A percentile compares a stretch with the other conserved stretches of the same genome.
phyloP scores from a whole-genome alignment of 2,888 invertebrate genomes.

The Exephanes ischioxanthus region DNA sequence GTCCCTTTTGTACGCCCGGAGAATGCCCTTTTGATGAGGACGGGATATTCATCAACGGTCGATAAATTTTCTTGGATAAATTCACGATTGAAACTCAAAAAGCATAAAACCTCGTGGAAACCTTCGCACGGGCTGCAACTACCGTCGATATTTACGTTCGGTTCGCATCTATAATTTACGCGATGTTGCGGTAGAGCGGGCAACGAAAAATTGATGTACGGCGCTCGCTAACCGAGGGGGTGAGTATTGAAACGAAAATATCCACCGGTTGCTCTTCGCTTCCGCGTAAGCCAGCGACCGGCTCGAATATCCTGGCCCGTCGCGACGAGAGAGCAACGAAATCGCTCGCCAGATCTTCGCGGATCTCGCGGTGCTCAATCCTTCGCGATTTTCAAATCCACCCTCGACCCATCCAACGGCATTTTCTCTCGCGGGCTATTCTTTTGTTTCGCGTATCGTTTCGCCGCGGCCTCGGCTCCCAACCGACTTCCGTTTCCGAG shows the following conservation, averaged over 20 bases:
- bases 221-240: conserved; percentile 62
- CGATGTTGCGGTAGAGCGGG: neutral
- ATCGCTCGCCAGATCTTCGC: conserved; percentile 69
- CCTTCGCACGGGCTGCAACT: neutral
- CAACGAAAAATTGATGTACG: conserved; percentile 74
- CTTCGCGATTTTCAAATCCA: conserved; percentile 41
- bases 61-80: conserved; percentile 13
- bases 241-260: conserved; percentile 79
- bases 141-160: conserved; percentile 45
- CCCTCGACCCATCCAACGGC: conserved; percentile 22
- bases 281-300: conserved; percentile 73
- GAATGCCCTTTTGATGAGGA: conserved; percentile 47
- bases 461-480: conserved; percentile 19
- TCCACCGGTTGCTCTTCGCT: conserved; percentile 80
- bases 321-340: conserved; percentile 10
- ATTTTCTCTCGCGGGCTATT: conserved; percentile 40
- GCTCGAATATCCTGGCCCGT: conserved; percentile 49
- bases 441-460: conserved; percentile 51
- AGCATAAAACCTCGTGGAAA: neutral
- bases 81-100: neutral
- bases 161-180: conserved; percentile 57
- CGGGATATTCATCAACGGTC: conserved; percentile 34
- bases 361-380: conserved; percentile 59
- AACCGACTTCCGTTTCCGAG: conserved; percentile 57
- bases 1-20: neutral